Base-by-base conservation (phyloP, 2,113 vertebrate species). In the Electrona antarctica region DNA sequence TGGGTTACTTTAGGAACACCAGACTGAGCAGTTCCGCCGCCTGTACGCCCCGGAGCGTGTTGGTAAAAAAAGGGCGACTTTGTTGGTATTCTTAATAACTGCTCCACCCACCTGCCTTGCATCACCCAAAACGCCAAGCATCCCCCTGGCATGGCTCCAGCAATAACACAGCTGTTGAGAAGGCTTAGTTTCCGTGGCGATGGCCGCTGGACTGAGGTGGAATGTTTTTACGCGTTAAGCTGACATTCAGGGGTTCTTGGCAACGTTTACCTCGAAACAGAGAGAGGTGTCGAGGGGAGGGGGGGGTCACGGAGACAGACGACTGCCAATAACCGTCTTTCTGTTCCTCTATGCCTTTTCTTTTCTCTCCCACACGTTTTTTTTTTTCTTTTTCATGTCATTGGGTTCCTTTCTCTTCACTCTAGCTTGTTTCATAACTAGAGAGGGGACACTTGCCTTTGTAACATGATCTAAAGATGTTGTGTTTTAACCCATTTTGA, bases 121-220 rank as follows among this genome's bases (percentile, higher is more conserved):
- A 78, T 71, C 85, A 74, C 75, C 71, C 54, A 15, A 29, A 21
- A 74, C 88, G 83, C 81, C 81, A 83, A 85, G 86, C 82, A 83
- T 55, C 84, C 81, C 68, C 69, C 88, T 95, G 95, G 93, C 93
- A 33, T 0, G 13, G n/a, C 60, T 89, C 93, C 93, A 93, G 93
- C 87, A 92, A 94, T 92, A 94, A 93, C 94, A 93, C 93, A 94
- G 93, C 94, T 94, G 93, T 91, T 92, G 92, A 94, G 92, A 87
- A 90, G 93, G 93, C 92, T 95, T 92, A 90, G 94, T 96, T 89
- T 90, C 94, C 85, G 60, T 91, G 94, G 94, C 78, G 41, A 93
- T 93, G 89, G 89, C 82, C 62, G 73, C 84, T 79, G 89, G 76
- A 72, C 70, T 64, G 67, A 13, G 60, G 50, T 67, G 92, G 93